Evolutionary conservation across 2,888 invertebrate species (phyloP).

Genomic region (Polia nebulosa): DNA sequence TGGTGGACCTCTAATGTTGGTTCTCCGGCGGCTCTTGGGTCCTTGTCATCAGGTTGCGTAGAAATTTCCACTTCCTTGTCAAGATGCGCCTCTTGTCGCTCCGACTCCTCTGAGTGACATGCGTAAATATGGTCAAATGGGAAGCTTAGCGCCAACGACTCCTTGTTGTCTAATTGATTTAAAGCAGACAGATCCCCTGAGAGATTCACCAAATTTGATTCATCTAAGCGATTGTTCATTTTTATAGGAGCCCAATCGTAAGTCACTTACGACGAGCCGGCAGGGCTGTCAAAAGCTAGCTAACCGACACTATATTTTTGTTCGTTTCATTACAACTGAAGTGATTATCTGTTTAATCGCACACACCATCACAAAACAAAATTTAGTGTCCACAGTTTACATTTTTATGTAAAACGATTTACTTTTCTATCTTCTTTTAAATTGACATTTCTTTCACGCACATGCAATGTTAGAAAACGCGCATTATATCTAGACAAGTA

Average conservation of each 20-base stretch:
- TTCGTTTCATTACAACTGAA: constrained; percentile 84
- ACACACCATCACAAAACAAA: constrained; percentile 67
- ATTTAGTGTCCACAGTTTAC: constrained; percentile 71
- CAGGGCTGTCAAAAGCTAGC: constrained; percentile 88
- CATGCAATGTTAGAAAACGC: constrained; percentile 86
- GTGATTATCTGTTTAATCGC: constrained; percentile 68
- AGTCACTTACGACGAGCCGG: constrained; percentile 84
- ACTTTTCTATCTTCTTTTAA: constrained; percentile 73
- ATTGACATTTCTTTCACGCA: constrained; percentile 88
- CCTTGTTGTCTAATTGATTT: constrained; percentile 87
- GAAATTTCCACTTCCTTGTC: constrained; percentile 85
- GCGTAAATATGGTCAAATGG: constrained; percentile 95
- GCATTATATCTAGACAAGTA: constrained; percentile 76
- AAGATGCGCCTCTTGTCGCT: constrained; percentile 78
- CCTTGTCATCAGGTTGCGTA: constrained; percentile 78
- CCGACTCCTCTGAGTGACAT: constrained; percentile 88
- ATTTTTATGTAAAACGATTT: constrained; percentile 81
- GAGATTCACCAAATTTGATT: constrained; percentile 89
- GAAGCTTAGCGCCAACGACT: constrained; percentile 90
- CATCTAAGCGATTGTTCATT: constrained; percentile 90
- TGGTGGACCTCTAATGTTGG: constrained; percentile 69
- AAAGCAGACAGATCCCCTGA: constrained; percentile 83
- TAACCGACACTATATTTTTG: constrained; percentile 81
- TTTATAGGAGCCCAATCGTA: constrained; percentile 81
- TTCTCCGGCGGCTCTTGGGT: constrained; percentile 61